phyloP scores from a whole-genome alignment of 30 jellyfish, hydroid and myxozoan genomes.

The Hydractinia echinata region DNA sequence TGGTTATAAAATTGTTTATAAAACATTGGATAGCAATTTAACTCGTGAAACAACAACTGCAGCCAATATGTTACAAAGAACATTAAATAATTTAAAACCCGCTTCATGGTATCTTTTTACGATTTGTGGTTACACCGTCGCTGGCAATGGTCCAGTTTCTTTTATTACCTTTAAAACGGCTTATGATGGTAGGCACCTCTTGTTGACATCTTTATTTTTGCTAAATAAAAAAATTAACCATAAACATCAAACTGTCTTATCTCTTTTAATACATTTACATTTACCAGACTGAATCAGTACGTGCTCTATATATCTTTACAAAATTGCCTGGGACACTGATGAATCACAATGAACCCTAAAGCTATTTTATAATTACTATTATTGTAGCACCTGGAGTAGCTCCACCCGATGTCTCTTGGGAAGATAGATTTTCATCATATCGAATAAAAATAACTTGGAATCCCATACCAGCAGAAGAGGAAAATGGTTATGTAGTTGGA shows the following conservation, averaged over 20 bases:
- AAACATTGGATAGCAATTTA: background rate
- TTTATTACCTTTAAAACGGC: conserved; percentile 8
- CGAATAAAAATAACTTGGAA: background rate
- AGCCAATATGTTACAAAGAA: background rate
- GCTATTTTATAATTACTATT: too few relatives aligned
- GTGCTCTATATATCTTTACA: too few relatives aligned
- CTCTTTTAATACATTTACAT: background rate
- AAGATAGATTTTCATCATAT: background rate
- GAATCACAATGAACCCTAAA: too few relatives aligned
- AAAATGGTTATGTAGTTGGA: conserved; percentile 3
- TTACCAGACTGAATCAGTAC: background rate
- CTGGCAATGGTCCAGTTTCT: conserved; percentile 13
- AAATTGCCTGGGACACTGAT: too few relatives aligned
- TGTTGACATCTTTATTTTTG: background rate
- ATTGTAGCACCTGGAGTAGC: background rate
- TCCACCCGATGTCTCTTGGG: background rate
- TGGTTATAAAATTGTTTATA: conserved; percentile 2
- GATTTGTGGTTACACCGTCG: conserved; percentile 14
- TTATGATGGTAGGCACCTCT: background rate
- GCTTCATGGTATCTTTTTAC: background rate
- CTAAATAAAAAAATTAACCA: background rate
- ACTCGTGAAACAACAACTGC: background rate
- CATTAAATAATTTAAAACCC: background rate
- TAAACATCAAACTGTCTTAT: background rate
- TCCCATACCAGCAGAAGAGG: conserved; percentile 13